Evolutionary conservation across 2,797 vertebrate species (phyloP), one percentile per base, ranked within the genome.

Genomic region (Meda fulgida): DNA sequence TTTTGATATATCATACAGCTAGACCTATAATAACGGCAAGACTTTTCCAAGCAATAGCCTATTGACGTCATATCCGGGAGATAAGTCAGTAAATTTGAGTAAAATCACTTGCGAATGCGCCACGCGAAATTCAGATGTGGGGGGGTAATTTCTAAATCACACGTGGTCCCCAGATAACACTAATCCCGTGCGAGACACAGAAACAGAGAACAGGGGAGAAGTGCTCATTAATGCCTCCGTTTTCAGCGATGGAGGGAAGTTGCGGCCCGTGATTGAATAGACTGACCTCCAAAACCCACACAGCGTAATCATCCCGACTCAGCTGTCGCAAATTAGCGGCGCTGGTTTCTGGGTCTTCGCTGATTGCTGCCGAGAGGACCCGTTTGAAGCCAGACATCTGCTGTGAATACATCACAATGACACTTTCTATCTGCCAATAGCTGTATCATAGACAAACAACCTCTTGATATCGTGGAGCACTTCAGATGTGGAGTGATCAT

Each of bases 191-290:
- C n/a, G n/a, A n/a, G n/a, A n/a, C n/a, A n/a, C n/a, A n/a, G n/a
- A n/a, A n/a, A n/a, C n/a, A n/a, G 67, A 65, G 81, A 36, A 46
- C 65, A 63, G 79, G 0, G 4, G 5, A 76, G 83, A 92, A 91
- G 93, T 80, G 93, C 93, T 93, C 91, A 92, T 89, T 91, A 78
- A 77, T 89, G 93, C 90, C 91, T 78, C 4, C 5, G 21, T 40
- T 31, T 73, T 88, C 88, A 87, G 86, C 53, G 67, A 72, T 31
- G 86, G 55, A 69, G 79, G 87, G 71, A 53, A 78, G 88, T 89
- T 90, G 79, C 86, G 14, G 16, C 88, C 84, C 76, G 88, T 91
- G 92, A 93, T 92, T 92, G 90, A 88, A 85, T 89, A 81, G 91
- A 90, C 89, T 92, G 84, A 85, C 76, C 63, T 80, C 85, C 51